Percentiles rank a stretch among this genome's conserved stretches.
Evolutionary conservation across 2,797 vertebrate genomes (phyloP).

Genomic region (Trachurus trachurus): DNA sequence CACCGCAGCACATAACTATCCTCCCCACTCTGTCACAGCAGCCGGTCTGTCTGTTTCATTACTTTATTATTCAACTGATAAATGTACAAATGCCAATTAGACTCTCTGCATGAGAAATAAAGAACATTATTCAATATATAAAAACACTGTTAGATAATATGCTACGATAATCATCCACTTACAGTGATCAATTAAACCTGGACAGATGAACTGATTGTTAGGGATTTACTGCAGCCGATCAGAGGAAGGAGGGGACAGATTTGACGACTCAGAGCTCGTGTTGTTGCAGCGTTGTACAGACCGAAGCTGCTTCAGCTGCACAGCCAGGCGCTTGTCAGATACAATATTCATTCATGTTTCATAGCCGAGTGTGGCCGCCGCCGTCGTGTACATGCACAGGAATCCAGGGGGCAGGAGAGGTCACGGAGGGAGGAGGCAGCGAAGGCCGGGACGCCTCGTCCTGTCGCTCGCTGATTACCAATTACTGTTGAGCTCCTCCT

Average conservation of each 20-base stretch:
- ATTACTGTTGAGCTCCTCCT: slow-evolving; percentile 68
- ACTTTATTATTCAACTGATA: too few species aligned
- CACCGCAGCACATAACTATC: too few species aligned
- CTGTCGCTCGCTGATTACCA: slow-evolving; percentile 71
- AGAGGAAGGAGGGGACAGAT: not conserved
- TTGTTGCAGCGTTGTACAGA: not conserved
- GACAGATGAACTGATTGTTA: too few species aligned
- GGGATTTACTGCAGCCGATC: not conserved
- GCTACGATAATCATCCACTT: too few species aligned
- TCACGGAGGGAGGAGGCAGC: slow-evolving; percentile 45
- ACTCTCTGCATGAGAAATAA: too few species aligned
- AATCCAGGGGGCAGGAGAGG: slow-evolving; percentile 51
- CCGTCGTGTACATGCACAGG: slow-evolving; percentile 8
- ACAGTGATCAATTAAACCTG: too few species aligned
- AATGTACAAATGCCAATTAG: too few species aligned
- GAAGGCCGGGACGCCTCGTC: slow-evolving; percentile 46
- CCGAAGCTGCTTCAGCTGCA: slow-evolving; percentile 19
- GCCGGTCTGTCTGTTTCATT: too few species aligned
- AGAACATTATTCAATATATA: too few species aligned
- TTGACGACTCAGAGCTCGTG: not conserved
- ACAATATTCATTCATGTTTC: slow-evolving; percentile 56
- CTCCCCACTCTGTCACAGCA: too few species aligned
- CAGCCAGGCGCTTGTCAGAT: slow-evolving; percentile 30
- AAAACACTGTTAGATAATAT: too few species aligned
- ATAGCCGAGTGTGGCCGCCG: slow-evolving; percentile 27